Percentiles rank a stretch among this genome's conserved stretches.
These are phyloP conservation scores for Hydrozoanthus tunicans DNA, from an alignment of 64 coral and sea anemone species.

Conservation along the genomic window DNA sequence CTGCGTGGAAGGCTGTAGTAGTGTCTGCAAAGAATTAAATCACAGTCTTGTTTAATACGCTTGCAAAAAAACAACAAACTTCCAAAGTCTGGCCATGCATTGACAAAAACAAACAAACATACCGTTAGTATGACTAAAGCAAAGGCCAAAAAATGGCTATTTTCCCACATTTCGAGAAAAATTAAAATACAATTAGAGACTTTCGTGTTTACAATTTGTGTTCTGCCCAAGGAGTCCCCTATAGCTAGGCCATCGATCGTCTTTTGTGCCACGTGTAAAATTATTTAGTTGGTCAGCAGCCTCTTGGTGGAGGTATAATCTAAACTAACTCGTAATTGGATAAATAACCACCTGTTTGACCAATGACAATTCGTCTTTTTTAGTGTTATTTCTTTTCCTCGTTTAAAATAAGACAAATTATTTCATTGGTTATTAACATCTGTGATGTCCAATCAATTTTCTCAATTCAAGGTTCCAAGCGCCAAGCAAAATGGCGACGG, in stretches of 20 bases:
- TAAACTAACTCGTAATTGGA: slow-evolving; percentile 67
- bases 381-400: neutral
- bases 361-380: slow-evolving; percentile 57
- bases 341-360: neutral
- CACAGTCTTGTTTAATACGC: neutral
- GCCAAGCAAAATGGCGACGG: slow-evolving; percentile 74
- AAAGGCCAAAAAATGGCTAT: neutral
- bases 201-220: slow-evolving; percentile 33
- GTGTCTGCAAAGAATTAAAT: slow-evolving; percentile 45
- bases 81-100: neutral
- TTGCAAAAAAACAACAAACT: neutral
- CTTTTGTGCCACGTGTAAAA: slow-evolving; percentile 60
- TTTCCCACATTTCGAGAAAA: slow-evolving; percentile 26
- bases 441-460: slow-evolving; percentile 53
- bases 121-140: slow-evolving; percentile 37
- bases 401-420: neutral
- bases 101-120: neutral
- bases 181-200: slow-evolving; percentile 20
- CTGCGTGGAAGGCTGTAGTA: slow-evolving; percentile 7
- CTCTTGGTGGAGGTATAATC: neutral
- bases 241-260: too few species aligned
- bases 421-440: slow-evolving; percentile 51
- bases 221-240: slow-evolving; percentile 30
- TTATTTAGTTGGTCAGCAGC: slow-evolving; percentile 43
- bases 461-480: too few species aligned